Evolutionary conservation across 2,888 invertebrate species (phyloP), one percentile per base, ranked within the genome.

Genomic region (Pasiphila rectangulata): DNA sequence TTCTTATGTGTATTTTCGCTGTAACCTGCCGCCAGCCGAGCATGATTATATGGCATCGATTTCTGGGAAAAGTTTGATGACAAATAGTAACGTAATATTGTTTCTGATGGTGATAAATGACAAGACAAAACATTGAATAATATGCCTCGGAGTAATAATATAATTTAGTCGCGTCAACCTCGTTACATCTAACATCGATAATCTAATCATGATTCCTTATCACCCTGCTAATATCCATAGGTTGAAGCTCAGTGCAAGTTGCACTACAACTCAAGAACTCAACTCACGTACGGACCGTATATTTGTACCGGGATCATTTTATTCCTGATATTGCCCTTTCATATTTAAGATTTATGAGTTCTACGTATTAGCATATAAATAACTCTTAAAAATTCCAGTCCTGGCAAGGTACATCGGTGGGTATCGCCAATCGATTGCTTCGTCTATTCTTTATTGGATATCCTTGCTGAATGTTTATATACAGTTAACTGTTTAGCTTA

Each of bases 281-380:
- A n/a, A 27, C 20, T n/a, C 38, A 29, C 27, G 27, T 27, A n/a
- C 12, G 6, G 25, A 13, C 10, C 27, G 27, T 20, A 13, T 13
- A 27, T 39, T 38, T 17, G 10, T 4, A 3, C 10, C 6, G 1
- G 6, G 30, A 39, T 29, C 29, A 25, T 19, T 34, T 9, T 24
- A 17, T 23, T 19, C 16, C 17, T 32, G 20, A 35, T 32, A 12
- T 15, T 16, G 2, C 17, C 30, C 20, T 41, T 19, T 24, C 24
- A 24, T 23, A 32, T 32, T 17, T 15, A 23, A 34, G 6, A 42
- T 32, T 25, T 32, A 34, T 23, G 15, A 16, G 9, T 25, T 42
- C 34, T 25, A n/a, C 15, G 6, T 35, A 21, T 35, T 39, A 20
- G 15, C 39, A 39, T 39, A 9, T 15, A 27, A 29, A 39, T 39